phyloP scores from a whole-genome alignment of 2,888 invertebrate species.

The Cataglyphis livida region DNA sequence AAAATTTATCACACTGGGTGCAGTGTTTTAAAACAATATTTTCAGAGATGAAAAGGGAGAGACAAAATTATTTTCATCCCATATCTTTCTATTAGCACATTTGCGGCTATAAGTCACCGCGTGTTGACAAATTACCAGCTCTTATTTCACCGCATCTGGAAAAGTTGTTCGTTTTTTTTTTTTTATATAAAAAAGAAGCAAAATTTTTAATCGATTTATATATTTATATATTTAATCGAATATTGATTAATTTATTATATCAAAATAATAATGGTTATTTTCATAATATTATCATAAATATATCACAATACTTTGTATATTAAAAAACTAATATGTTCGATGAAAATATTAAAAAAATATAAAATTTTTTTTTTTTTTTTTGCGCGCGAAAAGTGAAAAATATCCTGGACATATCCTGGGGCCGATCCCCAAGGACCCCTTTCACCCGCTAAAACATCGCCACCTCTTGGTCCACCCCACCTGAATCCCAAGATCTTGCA shows the following conservation, averaged over 20 bases:
- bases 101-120: not conserved
- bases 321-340: not conserved
- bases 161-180: not conserved
- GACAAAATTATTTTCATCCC: constrained; percentile 30
- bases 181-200: not conserved
- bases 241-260: not conserved
- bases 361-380: no score
- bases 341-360: not conserved
- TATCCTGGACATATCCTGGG: no score
- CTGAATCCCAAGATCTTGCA: no score
- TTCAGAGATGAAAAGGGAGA: constrained; percentile 5
- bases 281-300: not conserved
- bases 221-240: not conserved
- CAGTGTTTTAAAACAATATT: constrained; percentile 52
- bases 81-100: not conserved
- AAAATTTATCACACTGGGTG: constrained; percentile 40
- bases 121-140: constrained; percentile 1
- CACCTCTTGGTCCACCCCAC: no score
- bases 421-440: no score
- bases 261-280: not conserved
- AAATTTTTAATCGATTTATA: not conserved
- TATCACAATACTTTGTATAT: not conserved
- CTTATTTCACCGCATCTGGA: not conserved
- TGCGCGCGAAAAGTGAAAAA: no score
- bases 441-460: no score